Evolutionary conservation across 2,113 vertebrate genomes (phyloP).

Genomic region (Rhinichthys klamathensis): DNA sequence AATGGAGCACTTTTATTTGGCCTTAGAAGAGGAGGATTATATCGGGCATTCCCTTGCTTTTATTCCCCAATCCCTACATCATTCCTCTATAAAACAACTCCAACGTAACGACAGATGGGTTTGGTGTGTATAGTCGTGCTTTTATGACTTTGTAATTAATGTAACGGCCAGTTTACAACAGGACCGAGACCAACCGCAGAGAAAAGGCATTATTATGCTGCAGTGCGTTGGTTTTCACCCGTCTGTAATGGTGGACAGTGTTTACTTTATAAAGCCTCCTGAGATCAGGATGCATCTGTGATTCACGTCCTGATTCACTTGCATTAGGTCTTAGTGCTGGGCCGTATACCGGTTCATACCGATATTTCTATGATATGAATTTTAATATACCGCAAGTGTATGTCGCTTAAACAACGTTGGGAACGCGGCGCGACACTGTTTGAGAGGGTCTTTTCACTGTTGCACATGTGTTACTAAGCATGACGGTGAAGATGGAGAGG

Average conservation of each 20-base stretch:
- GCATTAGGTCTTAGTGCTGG: not conserved
- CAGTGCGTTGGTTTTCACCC: not conserved
- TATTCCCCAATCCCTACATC: not conserved
- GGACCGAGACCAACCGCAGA: not conserved
- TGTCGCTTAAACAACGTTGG: too few species aligned
- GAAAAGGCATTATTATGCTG: not conserved
- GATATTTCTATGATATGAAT: too few species aligned
- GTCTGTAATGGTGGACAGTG: not conserved
- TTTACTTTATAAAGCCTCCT: not conserved
- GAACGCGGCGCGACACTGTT: too few species aligned
- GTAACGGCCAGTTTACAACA: not conserved
- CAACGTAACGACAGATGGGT: not conserved
- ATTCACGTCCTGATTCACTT: not conserved
- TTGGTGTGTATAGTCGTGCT: not conserved
- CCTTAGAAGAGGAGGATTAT: not conserved
- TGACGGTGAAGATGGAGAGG: too few species aligned
- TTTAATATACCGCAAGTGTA: too few species aligned
- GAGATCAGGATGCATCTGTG: not conserved
- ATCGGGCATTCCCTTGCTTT: not conserved
- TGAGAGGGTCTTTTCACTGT: too few species aligned
- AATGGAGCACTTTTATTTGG: conserved; percentile 47
- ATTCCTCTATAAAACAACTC: not conserved
- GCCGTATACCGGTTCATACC: too few species aligned
- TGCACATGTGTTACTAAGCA: too few species aligned
- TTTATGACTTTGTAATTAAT: not conserved